Base-by-base conservation (phyloP, 1,140 invertebrate species). In the Coenobita brevimanus region DNA sequence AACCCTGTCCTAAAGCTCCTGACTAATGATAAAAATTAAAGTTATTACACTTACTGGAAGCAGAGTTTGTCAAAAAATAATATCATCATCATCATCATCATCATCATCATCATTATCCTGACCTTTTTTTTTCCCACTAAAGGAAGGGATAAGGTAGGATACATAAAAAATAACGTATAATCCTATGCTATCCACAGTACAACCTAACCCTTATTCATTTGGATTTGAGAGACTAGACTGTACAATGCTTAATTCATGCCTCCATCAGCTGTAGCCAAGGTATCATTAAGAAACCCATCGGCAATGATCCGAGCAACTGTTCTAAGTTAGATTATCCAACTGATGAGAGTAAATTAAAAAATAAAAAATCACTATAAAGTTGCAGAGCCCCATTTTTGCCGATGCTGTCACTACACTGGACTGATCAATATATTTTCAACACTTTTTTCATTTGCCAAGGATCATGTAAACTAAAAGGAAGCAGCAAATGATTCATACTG, bases 401-500 rank as follows among this genome's bases (percentile, higher is more conserved):
- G 81, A 83, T 73, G 1, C 27, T 83, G 43, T 83, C 81, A 73
- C 64, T 71, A 38, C 73, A 60, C 71, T 83, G 67, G 81, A 83
- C 67, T 83, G 67, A 71, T 43, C 71, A 73, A 27, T 33, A 80
- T 81, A 8, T 13, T 85, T 50, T 85, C 85, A 80, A 69, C 76
- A 81, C 62, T 38, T 36, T 38, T 36, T 64, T 87, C 78, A 73
- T 81, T 73, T 64, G 67, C 38, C 78, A 71, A 71, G 85, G 85
- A 87, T 87, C 73, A 30, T 67, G 41, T 80, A 43, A 87, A 80
- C 76, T 54, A 57, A 85, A 71, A 64, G 62, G 73, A 78, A 75
- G 71, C 71, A 76, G 71, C 75, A 78, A 82, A 36, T 82, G 64
- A 82, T 67, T 36, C 33, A 85, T 46, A 85, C 33, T 75, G 43